phyloP scores from a whole-genome alignment of 1,140 invertebrate genomes.

The Cepaea nemoralis region DNA sequence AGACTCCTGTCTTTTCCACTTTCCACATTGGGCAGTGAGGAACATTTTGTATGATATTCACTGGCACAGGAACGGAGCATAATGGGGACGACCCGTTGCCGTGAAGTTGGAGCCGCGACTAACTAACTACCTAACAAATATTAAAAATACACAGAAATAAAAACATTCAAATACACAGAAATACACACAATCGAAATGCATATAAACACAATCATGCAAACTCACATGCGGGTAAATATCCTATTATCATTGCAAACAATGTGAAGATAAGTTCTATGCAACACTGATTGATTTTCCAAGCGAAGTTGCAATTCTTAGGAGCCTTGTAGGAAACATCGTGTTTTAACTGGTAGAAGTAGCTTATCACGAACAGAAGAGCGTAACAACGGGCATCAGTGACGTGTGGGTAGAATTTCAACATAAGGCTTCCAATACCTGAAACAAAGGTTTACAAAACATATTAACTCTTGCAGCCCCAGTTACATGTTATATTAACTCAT shows the following conservation, averaged over 20 bases:
- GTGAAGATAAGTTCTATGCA: conserved; percentile 6
- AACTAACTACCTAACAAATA: too few relatives aligned
- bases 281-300: neutral
- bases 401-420: neutral
- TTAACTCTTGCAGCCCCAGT: neutral
- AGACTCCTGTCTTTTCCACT: too few relatives aligned
- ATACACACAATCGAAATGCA: neutral
- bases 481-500: neutral
- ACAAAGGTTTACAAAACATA: neutral
- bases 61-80: too few relatives aligned
- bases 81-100: too few relatives aligned
- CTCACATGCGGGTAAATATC: conserved; percentile 12
- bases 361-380: neutral
- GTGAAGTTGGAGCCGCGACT: too few relatives aligned
- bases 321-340: neutral
- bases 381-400: neutral
- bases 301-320: too few relatives aligned
- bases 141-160: too few relatives aligned
- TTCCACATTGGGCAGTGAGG: too few relatives aligned
- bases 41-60: too few relatives aligned
- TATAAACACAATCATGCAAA: too few relatives aligned
- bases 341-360: neutral
- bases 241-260: neutral
- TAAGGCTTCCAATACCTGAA: neutral
- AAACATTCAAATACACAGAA: too few relatives aligned